phyloP scores from a whole-genome alignment of 2,113 vertebrate genomes.

The Felis catus region F.catus_Fca126_mat1.0 CM031411.1:3283001-3283500 shows the following conservation, averaged over 20 bases:
- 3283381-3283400: neutral
- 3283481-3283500: neutral
- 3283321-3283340: no score
- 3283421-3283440: no score
- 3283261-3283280: rapidly evolving
- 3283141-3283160: neutral
- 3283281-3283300: neutral
- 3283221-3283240: rapidly evolving
- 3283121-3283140: neutral
- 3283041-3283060: neutral
- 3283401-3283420: neutral
- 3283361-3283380: neutral
- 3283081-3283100: neutral
- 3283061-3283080: neutral
- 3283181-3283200: neutral
- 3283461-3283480: rapidly evolving
- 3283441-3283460: no score
- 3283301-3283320: neutral
- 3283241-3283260: neutral
- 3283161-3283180: neutral
- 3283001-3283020: neutral
- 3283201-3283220: neutral
- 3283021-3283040: neutral
- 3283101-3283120: neutral
- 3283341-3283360: neutral